Evolutionary conservation across 1,140 invertebrate species (phyloP), one percentile per base, ranked within the genome.

Genomic region (Rhizoglyphus robini): DNA sequence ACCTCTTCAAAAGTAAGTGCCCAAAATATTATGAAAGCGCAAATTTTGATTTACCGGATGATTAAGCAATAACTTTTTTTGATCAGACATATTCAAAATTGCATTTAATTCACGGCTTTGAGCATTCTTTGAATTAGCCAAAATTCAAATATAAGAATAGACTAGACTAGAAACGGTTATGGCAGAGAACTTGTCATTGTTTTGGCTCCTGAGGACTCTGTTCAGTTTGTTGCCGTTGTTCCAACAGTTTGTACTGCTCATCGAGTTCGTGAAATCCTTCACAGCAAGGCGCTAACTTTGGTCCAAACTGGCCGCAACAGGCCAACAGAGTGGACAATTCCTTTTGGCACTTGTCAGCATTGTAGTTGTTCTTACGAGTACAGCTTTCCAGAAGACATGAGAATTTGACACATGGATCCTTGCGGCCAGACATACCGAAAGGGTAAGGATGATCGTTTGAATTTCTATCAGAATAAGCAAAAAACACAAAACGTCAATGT

Each of bases 191-290:
- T n/a, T n/a, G n/a, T n/a, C n/a, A n/a, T n/a, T n/a, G n/a, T n/a
- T n/a, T n/a, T n/a, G n/a, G n/a, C n/a, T n/a, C 36, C 18, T 18
- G 18, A 41, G 8, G 8, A 41, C 36, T 41, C 8, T 8, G 2
- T 51, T 51, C 8, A 3, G 15, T 1, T 51, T 27, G 15, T 32
- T 46, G 27, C 27, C 36, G 15, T 27, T 32, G n/a, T 46, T 60
- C 58, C 58, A 60, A n/a, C 29, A 20, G 15, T 46, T 32, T 27
- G 27, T 29, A 60, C 15, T 60, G 58, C 15, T 60, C 58, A 46
- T 60, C 58, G 8, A 60, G 27, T 27, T 60, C 58, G 29, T 60
- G 58, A 27, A 60, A 60, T 2, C 58, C 58, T 46, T 60, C 58
- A 60, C 58, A 60, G 30, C 58, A 20, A n/a, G 58, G 58, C 15